Evolutionary conservation across 2,888 invertebrate species (phyloP), one percentile per base, ranked within the genome.

Genomic region (Hoplodrina ambigua): DNA sequence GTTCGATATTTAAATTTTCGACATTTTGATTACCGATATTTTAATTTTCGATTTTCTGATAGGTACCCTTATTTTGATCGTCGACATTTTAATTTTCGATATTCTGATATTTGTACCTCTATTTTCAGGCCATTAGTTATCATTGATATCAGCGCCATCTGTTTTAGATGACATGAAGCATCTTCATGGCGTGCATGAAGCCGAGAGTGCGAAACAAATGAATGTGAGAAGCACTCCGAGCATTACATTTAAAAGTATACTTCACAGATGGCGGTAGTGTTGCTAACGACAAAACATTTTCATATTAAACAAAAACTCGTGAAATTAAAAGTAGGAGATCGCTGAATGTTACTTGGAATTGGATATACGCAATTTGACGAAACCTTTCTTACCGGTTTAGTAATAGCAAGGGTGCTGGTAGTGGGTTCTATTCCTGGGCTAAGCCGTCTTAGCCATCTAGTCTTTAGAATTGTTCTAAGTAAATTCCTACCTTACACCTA

Each of bases 261-360:
- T 20, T 65, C 37, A 72, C 20, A 72, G 72, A 66, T 73, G 74
- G 74, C 74, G 57, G 11, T 54, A 53, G 41, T 41, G n/a, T 53
- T 25, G 15, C n/a, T 49, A 15, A 41, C 10, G 1, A 4, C 2
- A 20, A 20, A 37, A 33, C 11, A 11, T 3, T 49, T 20, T 69
- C 19, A 1, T 13, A 7, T 55, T 15, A 6, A n/a, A 19, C 2
- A n/a, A 37, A 54, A n/a, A n/a, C 19, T 11, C 20, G 33, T 46
- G 5, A 44, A 56, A 50, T 33, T 17, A 46, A 46, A 46, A 5
- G 46, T 11, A 46, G 25, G 25, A 25, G 25, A 46, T 2, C 41
- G 41, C 13, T 41, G 41, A 41, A 11, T 41, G 41, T 41, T 13
- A 41, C 11, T 41, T 41, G 11, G 13, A 41, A 41, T 41, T 41